Base-by-base conservation (phyloP, 2,888 invertebrate genomes). In the Drosophila atripex region DNA sequence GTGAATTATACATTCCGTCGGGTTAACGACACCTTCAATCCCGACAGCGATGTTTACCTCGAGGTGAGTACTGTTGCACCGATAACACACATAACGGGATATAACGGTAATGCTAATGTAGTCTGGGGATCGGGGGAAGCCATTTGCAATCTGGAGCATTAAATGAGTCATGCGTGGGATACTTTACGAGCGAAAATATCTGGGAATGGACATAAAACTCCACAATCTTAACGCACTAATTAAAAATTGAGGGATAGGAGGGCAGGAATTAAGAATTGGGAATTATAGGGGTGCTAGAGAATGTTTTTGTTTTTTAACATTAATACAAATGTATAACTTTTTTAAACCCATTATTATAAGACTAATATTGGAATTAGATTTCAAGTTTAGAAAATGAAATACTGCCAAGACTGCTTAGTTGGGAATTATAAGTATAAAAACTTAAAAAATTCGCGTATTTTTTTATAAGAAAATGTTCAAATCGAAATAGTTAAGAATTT, bases 21-120 rank as follows among this genome's bases (percentile, higher is more conserved):
- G 89, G 97, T 97, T 92, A 97, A 98, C 93, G 96, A 95, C 91
- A 97, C 97, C 80, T 98, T 98, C 93, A 95, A 97, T 91, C 97
- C 97, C 68, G 94, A 95, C 90, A 97, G 96, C 88, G 95, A 96
- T 88, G 94, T 96, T 88, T 98, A 98, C 93, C 93, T 97, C 83
- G 97, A 98, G 95, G 97, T 97, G 92, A 92, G 93, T 89, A 74
- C 75, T 32, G 51, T 21, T 32, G 23, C 54, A 28, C 39, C 18
- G 46, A 54, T 54, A 53, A 53, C 45, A 18, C 16, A 28, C 8
- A n/a, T 25, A 18, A 18, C 18, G 18, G 18, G 18, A 38, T 35
- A 28, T 56, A 53, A 41, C 18, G 25, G 39, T 35, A 35, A 35
- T 14, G 41, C 9, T 41, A 41, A 41, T 18, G 8, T 14, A n/a